Base-by-base conservation (phyloP, 1,140 invertebrate genomes). In the Drosophila serrata region DNA sequence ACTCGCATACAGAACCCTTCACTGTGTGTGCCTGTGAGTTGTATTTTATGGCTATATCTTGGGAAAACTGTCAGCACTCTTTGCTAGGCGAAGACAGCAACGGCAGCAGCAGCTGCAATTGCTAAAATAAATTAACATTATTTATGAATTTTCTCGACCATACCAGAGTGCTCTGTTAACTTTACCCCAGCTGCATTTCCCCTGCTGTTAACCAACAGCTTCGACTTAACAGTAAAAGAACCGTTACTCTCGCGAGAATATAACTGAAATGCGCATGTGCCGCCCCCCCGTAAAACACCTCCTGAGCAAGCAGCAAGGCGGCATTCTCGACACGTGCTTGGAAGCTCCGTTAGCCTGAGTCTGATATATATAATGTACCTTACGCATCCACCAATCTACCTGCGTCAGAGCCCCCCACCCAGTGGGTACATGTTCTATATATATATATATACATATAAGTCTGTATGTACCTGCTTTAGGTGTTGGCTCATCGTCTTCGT, bases 341-440 rank as follows among this genome's bases (percentile, higher is more conserved):
- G 51, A 69, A 64, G 77, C 63, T 78, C 19, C 37, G 60, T 69
- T 9, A 11, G 31, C 31, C 67, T 84, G 76, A 77, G 72, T 49
- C 48, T 49, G 48, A 67, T 75, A 79, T 88, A 84, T 73, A 90
- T 90, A 81, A 90, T 72, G 35, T 72, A 90, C 85, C 85, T 90
- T 90, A 90, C 91, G 91, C 91, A 92, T 92, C 91, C 91, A 92
- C 91, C 91, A 92, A 92, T 92, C 91, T 92, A 92, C 91, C 91
- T 92, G 91, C 91, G 85, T 80, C 90, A 86, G 68, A 37, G 24
- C 31, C 81, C 72, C 76, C 72, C 56, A 57, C 61, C 65, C 40
- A 33, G 40, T 24, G 4, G 27, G 55, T 69, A 45, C 27, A 49
- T 68, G 76, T 85, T 3, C 24, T 24, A 11, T 11, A 33, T 33